Conservation (phyloP, 2,888 invertebrate genomes). For the Alitta virens region DNA sequence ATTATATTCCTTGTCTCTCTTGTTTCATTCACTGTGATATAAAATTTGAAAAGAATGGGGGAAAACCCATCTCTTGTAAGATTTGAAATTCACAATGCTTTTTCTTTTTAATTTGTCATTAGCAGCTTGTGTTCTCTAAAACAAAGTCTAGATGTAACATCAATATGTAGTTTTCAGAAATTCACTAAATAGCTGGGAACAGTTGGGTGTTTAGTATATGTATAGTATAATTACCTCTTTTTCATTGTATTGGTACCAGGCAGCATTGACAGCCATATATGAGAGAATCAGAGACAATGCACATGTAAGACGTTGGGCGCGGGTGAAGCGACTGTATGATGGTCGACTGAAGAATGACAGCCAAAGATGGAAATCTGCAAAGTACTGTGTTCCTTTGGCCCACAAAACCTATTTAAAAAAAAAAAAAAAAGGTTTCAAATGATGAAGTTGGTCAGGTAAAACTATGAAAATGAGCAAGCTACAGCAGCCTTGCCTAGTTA, state of each 20-base stretch:
- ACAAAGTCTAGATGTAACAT: too few species aligned
- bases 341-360: constrained; percentile 47
- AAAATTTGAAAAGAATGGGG: not conserved
- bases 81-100: too few species aligned
- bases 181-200: too few species aligned
- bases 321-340: constrained; percentile 50
- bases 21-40: not conserved
- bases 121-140: too few species aligned
- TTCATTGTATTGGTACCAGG: constrained; percentile 39
- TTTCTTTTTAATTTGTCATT: too few species aligned
- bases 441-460: too few species aligned
- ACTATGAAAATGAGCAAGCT: too few species aligned
- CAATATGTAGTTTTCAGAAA: too few species aligned
- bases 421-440: not conserved
- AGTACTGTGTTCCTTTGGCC: constrained; percentile 51
- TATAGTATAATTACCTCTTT: constrained; percentile 32
- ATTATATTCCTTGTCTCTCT: too few species aligned
- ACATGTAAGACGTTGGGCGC: constrained; percentile 49
- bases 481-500: too few species aligned
- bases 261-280: constrained; percentile 51
- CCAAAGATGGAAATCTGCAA: constrained; percentile 54
- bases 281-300: constrained; percentile 44
- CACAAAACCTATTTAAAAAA: constrained; percentile 40
- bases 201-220: too few species aligned
- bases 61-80: not conserved